phyloP scores from a whole-genome alignment of 2,888 invertebrate species.

The Drosophila pseudotalamancana region DNA sequence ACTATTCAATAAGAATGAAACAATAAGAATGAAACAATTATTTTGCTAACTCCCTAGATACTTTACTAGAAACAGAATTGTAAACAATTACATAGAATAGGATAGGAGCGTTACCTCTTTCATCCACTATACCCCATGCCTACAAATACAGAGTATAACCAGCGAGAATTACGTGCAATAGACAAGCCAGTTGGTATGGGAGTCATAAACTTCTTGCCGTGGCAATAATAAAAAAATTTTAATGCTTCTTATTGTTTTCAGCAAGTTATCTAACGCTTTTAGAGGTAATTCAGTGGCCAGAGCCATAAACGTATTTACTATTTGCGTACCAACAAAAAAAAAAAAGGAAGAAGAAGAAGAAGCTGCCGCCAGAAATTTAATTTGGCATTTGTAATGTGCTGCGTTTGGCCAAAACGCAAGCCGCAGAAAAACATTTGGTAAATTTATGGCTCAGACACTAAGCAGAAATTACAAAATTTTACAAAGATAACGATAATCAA shows the following conservation, averaged over 20 bases:
- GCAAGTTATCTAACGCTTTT: constrained; percentile 59
- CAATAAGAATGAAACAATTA: too few species aligned
- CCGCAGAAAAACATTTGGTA: constrained; percentile 43
- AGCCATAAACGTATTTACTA: constrained; percentile 62
- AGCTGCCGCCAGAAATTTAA: constrained; percentile 32
- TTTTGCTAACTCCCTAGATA: too few species aligned
- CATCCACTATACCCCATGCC: not conserved
- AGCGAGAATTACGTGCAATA: constrained; percentile 54
- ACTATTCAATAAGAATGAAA: too few species aligned
- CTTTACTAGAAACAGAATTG: too few species aligned
- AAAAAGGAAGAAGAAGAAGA: constrained; percentile 5
- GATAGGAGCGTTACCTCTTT: accelerated
- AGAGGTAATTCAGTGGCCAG: constrained; percentile 50
- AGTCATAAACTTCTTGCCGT: constrained; percentile 63
- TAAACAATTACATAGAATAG: too few species aligned
- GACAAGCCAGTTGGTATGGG: constrained; percentile 31
- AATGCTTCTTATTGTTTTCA: constrained; percentile 70
- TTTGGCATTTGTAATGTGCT: constrained; percentile 47
- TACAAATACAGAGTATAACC: not conserved
- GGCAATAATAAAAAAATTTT: constrained; percentile 68
- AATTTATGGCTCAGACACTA: constrained; percentile 36
- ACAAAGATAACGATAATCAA: not conserved
- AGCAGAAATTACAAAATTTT: constrained; percentile 33
- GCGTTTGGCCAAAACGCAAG: constrained; percentile 20
- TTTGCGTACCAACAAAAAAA: constrained; percentile 25